Percentiles rank a stretch among this genome's conserved stretches.
Conservation (phyloP, 2,113 vertebrate species). For the Elanus axillaris region DNA sequence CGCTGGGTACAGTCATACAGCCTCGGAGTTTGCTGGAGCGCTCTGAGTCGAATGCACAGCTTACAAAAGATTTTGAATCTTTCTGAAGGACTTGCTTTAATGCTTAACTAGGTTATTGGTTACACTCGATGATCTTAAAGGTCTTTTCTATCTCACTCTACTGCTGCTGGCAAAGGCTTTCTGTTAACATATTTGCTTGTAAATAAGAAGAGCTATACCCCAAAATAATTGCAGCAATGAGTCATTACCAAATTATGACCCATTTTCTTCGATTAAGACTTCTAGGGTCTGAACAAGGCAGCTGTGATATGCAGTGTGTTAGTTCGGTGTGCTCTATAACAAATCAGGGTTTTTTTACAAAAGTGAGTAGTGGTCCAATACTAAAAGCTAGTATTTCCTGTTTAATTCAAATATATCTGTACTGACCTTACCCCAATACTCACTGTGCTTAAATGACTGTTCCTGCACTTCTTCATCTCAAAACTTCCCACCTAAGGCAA, state of each 20-base stretch:
- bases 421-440: neutral
- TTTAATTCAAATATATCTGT: neutral
- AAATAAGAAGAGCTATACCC: neutral
- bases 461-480: neutral
- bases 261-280: neutral
- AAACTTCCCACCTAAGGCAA: neutral
- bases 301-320: neutral
- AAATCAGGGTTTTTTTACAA: neutral
- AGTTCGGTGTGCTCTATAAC: neutral
- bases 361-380: neutral
- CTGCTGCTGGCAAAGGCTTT: neutral
- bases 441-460: neutral
- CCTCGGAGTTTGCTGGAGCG: neutral
- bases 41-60: rapidly evolving
- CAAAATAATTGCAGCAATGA: neutral
- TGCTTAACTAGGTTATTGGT: no score
- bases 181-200: neutral
- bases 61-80: no score
- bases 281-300: neutral
- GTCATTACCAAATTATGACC: neutral
- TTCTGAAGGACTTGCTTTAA: no score
- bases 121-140: no score
- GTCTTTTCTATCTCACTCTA: neutral
- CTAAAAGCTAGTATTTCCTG: neutral
- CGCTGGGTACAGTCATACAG: no score